Percentiles rank a stretch among this genome's conserved stretches.
These are phyloP conservation scores for Selene dorsalis DNA, from an alignment of 2,797 vertebrate genomes.

Conservation along the genomic window DNA sequence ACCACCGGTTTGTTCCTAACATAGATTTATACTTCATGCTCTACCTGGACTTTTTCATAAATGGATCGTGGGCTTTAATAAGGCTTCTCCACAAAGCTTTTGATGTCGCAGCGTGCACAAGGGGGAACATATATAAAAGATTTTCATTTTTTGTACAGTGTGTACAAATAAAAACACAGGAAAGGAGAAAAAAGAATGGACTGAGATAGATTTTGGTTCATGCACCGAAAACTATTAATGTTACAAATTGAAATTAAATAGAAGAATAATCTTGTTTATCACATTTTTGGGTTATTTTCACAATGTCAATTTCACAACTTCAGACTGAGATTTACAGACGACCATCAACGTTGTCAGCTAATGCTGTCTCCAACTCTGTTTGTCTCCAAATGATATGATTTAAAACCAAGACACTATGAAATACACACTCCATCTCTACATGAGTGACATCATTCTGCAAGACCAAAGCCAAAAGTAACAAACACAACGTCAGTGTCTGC, in stretches of 20 bases:
- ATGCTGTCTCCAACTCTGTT: not conserved
- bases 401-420: not conserved
- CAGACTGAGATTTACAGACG: not conserved
- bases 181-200: not conserved
- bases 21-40: conserved; percentile 51
- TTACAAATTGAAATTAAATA: not conserved
- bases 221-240: not conserved
- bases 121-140: conserved; percentile 20
- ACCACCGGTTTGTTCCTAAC: conserved; percentile 25
- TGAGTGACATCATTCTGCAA: not conserved
- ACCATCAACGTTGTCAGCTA: not conserved
- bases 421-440: not conserved
- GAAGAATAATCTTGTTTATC: too few species aligned
- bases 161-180: conserved; percentile 2
- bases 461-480: too few species aligned
- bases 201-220: conserved; percentile 26
- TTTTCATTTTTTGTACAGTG: conserved; percentile 26
- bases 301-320: too few species aligned
- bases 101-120: conserved; percentile 51
- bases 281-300: too few species aligned
- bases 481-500: too few species aligned
- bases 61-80: conserved; percentile 23
- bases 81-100: conserved; percentile 40
- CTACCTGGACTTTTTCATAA: conserved; percentile 63
- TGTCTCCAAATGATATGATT: not conserved